These are phyloP conservation scores for Menidia menidia DNA, from an alignment of 2,797 vertebrate species.

Conservation along the genomic window DNA sequence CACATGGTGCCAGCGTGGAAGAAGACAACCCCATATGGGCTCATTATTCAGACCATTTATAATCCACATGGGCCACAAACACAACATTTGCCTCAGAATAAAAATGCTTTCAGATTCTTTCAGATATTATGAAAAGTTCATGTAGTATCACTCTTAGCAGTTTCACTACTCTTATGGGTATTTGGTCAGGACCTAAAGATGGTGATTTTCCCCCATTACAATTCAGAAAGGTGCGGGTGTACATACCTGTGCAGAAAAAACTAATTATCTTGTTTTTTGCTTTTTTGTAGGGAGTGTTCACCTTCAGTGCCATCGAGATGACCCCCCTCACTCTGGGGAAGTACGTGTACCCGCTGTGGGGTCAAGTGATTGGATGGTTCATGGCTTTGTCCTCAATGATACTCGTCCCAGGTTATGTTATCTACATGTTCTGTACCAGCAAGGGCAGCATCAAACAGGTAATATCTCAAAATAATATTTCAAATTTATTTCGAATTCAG, in stretches of 20 bases:
- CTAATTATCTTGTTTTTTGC: slow-evolving; percentile 4
- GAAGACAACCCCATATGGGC: no score
- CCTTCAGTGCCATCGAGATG: slow-evolving; percentile 93
- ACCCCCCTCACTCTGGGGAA: slow-evolving; percentile 89
- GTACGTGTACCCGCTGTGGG: slow-evolving; percentile 89
- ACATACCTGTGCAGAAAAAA: background rate
- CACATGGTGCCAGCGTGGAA: no score
- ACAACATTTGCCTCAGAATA: no score
- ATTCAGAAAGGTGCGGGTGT: background rate
- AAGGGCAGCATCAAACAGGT: slow-evolving; percentile 85
- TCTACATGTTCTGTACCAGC: slow-evolving; percentile 86
- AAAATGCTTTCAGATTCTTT: no score
- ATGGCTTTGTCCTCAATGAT: slow-evolving; percentile 93
- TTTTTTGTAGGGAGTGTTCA: slow-evolving; percentile 87
- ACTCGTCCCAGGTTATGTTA: slow-evolving; percentile 88
- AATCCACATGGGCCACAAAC: no score
- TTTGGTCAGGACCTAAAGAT: background rate
- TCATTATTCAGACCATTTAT: no score
- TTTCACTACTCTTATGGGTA: no score
- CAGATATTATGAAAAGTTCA: no score
- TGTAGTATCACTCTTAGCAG: no score
- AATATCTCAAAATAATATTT: slow-evolving; percentile 1
- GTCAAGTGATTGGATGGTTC: slow-evolving; percentile 89
- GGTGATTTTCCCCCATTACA: background rate
- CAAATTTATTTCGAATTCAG: no score